Conservation (phyloP, 2,113 vertebrate species). For the Anoura caudifer region DNA sequence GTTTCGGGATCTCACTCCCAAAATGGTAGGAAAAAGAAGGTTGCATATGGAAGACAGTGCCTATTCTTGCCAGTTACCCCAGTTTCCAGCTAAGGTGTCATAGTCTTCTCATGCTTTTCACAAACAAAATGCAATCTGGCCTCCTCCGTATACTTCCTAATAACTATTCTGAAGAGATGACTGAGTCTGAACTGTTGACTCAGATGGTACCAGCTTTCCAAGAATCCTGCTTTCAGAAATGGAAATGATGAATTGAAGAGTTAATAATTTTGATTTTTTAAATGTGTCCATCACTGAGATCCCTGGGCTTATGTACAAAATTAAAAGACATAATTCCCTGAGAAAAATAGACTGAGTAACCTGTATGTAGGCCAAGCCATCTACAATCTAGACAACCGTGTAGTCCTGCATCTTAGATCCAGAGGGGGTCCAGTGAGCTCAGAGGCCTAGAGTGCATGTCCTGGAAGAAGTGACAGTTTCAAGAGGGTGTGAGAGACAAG, state of each 20-base stretch:
- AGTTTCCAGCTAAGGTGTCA: constrained; percentile 55
- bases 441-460: neutral
- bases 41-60: neutral
- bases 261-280: constrained; percentile 56
- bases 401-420: neutral
- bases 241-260: constrained; percentile 48
- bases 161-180: constrained; percentile 58
- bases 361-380: neutral
- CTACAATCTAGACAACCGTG: neutral
- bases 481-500: neutral
- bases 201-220: constrained; percentile 35
- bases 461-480: neutral
- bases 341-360: constrained; percentile 18
- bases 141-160: constrained; percentile 33
- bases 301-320: constrained; percentile 20
- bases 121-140: constrained; percentile 22
- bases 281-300: constrained; percentile 21
- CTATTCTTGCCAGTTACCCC: constrained; percentile 35
- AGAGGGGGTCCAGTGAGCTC: neutral
- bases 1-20: constrained; percentile 70
- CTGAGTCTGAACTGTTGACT: constrained; percentile 47
- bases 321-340: constrained; percentile 43
- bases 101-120: constrained; percentile 11
- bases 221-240: constrained; percentile 39
- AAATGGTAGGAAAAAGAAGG: constrained; percentile 55